These are phyloP conservation scores for Sibirionetta formosa DNA, from an alignment of 2,797 vertebrate genomes.

Conservation along the genomic window DNA sequence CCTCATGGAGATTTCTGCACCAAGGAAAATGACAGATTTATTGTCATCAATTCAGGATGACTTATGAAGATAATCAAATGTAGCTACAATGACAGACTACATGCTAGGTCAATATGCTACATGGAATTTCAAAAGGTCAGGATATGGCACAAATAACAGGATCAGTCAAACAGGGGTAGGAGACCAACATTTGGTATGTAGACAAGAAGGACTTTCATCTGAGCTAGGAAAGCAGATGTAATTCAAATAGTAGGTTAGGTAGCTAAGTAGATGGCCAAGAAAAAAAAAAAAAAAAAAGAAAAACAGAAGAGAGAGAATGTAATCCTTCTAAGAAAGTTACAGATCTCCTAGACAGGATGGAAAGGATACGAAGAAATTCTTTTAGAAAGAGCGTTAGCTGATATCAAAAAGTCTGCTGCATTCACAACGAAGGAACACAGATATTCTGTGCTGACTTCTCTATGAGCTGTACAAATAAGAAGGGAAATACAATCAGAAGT, in stretches of 20 bases:
- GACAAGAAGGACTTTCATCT: not conserved
- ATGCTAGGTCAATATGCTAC: not conserved
- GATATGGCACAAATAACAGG: not conserved
- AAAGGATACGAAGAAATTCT: not conserved
- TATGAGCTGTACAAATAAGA: not conserved
- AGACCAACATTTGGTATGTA: not conserved
- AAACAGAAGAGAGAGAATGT: not conserved
- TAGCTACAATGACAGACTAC: not conserved
- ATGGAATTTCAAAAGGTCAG: not conserved
- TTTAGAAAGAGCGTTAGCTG: not conserved
- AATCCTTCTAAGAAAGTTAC: not conserved
- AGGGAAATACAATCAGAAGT: not conserved
- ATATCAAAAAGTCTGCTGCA: not conserved
- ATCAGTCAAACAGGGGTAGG: not conserved
- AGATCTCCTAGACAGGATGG: not conserved
- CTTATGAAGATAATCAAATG: not conserved
- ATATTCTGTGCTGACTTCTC: not conserved
- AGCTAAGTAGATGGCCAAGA: not conserved
- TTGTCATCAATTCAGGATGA: not conserved
- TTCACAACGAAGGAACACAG: not conserved
- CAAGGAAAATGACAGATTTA: not conserved
- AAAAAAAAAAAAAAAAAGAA: not conserved
- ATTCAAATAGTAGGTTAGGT: not conserved
- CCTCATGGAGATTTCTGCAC: not conserved
- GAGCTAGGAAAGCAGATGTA: not conserved